phyloP scores from a whole-genome alignment of 1,140 invertebrate genomes.

The Ceratitis capitata region DNA sequence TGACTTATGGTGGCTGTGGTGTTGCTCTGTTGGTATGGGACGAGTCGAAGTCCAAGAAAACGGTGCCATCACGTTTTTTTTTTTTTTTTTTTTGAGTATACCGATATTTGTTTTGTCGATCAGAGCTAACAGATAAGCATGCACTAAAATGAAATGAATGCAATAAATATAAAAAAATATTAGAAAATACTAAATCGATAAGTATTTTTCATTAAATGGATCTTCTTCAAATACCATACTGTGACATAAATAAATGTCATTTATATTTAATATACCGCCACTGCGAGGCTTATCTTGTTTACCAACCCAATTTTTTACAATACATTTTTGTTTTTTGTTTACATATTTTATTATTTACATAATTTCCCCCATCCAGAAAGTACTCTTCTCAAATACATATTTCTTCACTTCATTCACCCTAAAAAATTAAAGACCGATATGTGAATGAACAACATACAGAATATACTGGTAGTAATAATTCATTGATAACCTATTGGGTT shows the following conservation, averaged over 20 bases:
- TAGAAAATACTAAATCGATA: too few relatives aligned
- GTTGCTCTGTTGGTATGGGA: background rate
- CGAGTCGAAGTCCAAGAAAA: background rate
- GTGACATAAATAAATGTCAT: too few relatives aligned
- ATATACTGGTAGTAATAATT: too few relatives aligned
- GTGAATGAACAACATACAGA: too few relatives aligned
- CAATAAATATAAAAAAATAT: background rate
- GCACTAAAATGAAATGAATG: background rate
- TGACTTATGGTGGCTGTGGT: background rate
- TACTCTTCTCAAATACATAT: too few relatives aligned
- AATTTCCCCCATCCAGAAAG: too few relatives aligned
- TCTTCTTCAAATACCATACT: background rate
- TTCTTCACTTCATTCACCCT: too few relatives aligned
- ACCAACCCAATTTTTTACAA: background rate
- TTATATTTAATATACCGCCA: background rate
- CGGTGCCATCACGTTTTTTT: background rate
- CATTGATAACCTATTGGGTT: too few relatives aligned
- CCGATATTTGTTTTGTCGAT: background rate
- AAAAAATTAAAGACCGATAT: too few relatives aligned
- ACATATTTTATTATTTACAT: too few relatives aligned
- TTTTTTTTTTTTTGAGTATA: background rate
- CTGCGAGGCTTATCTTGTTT: background rate
- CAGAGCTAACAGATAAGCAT: background rate
- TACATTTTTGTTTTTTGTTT: too few relatives aligned
- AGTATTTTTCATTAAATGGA: too few relatives aligned